A percentile compares a stretch with the other conserved stretches of the same genome.
Evolutionary conservation across 2,113 vertebrate genomes (phyloP).

Genomic region (Andinoacara biseriatus): DNA sequence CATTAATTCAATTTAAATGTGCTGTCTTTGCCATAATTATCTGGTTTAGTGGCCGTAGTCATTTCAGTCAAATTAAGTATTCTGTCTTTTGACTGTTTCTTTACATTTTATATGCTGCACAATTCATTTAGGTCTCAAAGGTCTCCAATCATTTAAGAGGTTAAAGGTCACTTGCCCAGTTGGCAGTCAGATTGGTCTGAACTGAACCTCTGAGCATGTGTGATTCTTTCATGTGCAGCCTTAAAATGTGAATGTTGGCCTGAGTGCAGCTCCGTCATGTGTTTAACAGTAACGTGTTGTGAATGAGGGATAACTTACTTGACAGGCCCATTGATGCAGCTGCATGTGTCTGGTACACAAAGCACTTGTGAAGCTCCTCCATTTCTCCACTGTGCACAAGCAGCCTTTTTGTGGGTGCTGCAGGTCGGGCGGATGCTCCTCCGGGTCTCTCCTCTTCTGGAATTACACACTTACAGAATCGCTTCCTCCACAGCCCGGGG

Average conservation of each 20-base stretch:
- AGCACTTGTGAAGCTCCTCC: slow-evolving; percentile 28
- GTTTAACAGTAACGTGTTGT: background rate
- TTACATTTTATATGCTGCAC: too few species aligned
- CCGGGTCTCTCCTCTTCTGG: slow-evolving; percentile 11
- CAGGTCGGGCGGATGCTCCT: slow-evolving; percentile 15
- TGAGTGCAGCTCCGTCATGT: background rate
- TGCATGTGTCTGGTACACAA: slow-evolving; percentile 34
- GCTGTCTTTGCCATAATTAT: too few species aligned
- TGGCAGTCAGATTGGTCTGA: too few species aligned
- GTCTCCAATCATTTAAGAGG: too few species aligned
- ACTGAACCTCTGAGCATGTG: background rate
- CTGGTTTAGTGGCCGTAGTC: too few species aligned
- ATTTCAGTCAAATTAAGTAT: too few species aligned
- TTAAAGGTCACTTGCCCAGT: too few species aligned
- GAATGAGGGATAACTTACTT: slow-evolving; percentile 30
- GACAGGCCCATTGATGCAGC: slow-evolving; percentile 43
- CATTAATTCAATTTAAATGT: too few species aligned
- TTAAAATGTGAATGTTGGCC: background rate
- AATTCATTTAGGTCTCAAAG: too few species aligned
- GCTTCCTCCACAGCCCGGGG: slow-evolving; percentile 47
- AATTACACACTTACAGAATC: slow-evolving; percentile 46
- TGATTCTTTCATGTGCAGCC: background rate
- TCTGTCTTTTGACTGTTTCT: too few species aligned
- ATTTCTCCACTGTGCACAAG: slow-evolving; percentile 11
- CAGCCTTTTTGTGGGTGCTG: slow-evolving; percentile 11